Conservation (phyloP, 2,888 invertebrate genomes). For the Ophraella communa region DNA sequence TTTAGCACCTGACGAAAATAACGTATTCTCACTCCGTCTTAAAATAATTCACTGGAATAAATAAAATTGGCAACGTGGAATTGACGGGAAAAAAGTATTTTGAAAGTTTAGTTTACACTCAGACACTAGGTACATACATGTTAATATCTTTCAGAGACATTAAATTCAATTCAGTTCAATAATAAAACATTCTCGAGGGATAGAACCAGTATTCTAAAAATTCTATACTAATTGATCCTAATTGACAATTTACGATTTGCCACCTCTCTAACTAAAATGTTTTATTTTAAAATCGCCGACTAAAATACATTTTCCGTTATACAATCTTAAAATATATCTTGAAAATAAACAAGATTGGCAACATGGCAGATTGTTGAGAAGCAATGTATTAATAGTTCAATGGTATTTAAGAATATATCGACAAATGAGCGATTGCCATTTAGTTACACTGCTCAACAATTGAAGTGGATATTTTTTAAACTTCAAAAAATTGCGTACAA, state of each 20-base stretch:
- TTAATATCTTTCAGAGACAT: too few relatives aligned
- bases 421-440: constrained; percentile 31
- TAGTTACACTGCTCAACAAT: constrained; percentile 24
- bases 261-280: not conserved
- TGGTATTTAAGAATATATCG: constrained; percentile 32
- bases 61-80: constrained; percentile 23
- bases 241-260: too few relatives aligned
- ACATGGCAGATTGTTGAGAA: not conserved
- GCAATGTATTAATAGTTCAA: constrained; percentile 33
- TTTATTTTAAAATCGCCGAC: not conserved
- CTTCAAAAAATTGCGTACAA: too few relatives aligned
- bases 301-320: constrained; percentile 4
- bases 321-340: constrained; percentile 18
- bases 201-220: too few relatives aligned
- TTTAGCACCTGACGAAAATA: constrained; percentile 31
- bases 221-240: too few relatives aligned
- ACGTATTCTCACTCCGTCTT: constrained; percentile 18
- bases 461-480: constrained; percentile 14
- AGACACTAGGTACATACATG: too few relatives aligned
- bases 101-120: too few relatives aligned
- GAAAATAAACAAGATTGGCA: constrained; percentile 26
- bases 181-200: too few relatives aligned
- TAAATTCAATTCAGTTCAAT: too few relatives aligned
- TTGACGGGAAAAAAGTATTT: not conserved
- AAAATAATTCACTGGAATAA: constrained; percentile 18